Base-by-base conservation (phyloP, 2,888 invertebrate genomes). In the Apamea sordens region DNA sequence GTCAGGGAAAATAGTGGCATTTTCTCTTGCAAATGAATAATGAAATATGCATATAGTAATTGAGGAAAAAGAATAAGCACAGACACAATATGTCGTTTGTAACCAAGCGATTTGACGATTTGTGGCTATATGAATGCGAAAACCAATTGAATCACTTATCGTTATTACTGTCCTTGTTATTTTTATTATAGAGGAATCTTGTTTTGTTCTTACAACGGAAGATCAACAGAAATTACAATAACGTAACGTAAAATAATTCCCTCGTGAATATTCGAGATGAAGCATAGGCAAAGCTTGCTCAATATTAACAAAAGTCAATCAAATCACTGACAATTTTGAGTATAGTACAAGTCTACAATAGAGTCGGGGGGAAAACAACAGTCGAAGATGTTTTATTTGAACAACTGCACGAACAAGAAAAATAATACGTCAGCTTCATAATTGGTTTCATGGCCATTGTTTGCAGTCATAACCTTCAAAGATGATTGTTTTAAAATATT, bases 341-440 rank as follows among this genome's bases (percentile, higher is more conserved):
- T 21, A 59, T 32, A 11, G 11, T 53, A 71, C 13, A 6, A n/a
- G n/a, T 73, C 56, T 50, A 63, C 18, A 53, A 68, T 50, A 65
- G 24, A 63, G 50, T 53, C 7, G 2, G 28, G 28, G 13, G 15
- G 56, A 70, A 67, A 87, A 80, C 77, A 78, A 86, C 53, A 73
- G 76, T 75, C 32, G 32, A 41, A 76, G n/a, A 82, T 79, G 65
- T 80, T 82, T 75, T 85, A 87, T 88, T 88, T 85, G 84, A 75
- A 87, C 88, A 88, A 81, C 73, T 85, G 86, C 28, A 63, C 21
- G 67, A 73, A 32, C 68, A 68, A 36, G 53, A 72, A 73, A 78
- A 70, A 78, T 67, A 69, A 65, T 69, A 73, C 69, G 81, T 77
- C 59, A 79, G 50, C 47, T 56, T 61, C 67, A 56, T 81, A 78